Evolutionary conservation across 2,113 vertebrate genomes (phyloP).

Genomic region (Periophthalmodon schlosseri): DNA sequence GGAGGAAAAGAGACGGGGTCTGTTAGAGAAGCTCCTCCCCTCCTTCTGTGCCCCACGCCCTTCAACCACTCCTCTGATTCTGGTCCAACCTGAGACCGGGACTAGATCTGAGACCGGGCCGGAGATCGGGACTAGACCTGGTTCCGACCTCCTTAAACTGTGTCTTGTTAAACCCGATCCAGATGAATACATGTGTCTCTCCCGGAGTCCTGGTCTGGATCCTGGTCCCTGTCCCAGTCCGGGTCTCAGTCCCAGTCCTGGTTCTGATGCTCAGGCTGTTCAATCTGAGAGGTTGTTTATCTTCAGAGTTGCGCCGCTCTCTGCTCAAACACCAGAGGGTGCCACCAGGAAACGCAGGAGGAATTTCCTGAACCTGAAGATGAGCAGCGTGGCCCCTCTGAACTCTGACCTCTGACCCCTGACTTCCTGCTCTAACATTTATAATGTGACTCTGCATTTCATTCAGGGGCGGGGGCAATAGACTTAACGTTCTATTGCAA

Average conservation of each 20-base stretch:
- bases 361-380: conserved; percentile 3
- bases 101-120: too few relatives aligned
- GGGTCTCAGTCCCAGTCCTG: background rate
- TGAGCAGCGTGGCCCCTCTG: background rate
- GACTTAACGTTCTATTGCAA: too few relatives aligned
- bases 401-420: background rate
- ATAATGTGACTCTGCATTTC: too few relatives aligned
- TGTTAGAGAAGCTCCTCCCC: conserved; percentile 3
- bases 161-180: background rate
- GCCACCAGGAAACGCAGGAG: background rate
- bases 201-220: background rate
- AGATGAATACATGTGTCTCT: background rate
- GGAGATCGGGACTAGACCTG: background rate
- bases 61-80: background rate
- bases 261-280: background rate
- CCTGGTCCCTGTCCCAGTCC: too few relatives aligned
- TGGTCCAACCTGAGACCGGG: background rate
- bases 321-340: background rate
- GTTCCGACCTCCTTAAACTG: background rate
- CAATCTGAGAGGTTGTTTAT: background rate
- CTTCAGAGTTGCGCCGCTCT: background rate
- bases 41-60: background rate
- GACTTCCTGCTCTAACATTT: background rate
- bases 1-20: background rate
- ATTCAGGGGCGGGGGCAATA: too few relatives aligned